phyloP scores from a whole-genome alignment of 2,113 vertebrate species.

The Gallinago paraguaiae region DNA sequence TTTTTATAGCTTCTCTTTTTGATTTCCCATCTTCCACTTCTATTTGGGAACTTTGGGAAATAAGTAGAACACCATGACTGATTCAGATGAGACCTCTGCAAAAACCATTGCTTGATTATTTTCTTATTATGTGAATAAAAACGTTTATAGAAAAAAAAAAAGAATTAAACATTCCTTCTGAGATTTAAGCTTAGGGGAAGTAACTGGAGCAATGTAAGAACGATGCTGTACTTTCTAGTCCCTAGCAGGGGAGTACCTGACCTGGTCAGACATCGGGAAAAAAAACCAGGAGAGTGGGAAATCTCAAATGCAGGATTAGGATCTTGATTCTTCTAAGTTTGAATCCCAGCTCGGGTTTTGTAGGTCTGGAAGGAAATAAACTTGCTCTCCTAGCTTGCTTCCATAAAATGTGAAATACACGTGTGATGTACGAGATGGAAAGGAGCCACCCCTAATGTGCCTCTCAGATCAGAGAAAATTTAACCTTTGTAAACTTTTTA shows the following conservation, averaged over 20 bases:
- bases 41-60: background rate
- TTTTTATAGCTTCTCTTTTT: background rate
- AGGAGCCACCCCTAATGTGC: rapidly evolving
- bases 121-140: background rate
- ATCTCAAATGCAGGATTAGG: background rate
- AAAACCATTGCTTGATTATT: background rate
- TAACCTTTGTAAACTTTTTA: background rate
- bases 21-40: background rate
- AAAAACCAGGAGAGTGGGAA: background rate
- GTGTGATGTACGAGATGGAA: background rate
- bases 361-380: background rate
- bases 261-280: background rate
- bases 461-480: background rate
- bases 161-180: background rate
- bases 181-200: background rate
- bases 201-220: background rate
- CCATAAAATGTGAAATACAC: background rate
- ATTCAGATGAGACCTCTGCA: background rate
- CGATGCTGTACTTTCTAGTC: background rate
- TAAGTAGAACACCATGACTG: background rate
- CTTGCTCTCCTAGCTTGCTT: background rate
- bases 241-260: background rate
- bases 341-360: background rate
- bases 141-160: background rate
- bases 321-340: background rate